Conservation (phyloP, 2,113 vertebrate genomes). For the Gymnarchus niloticus region DNA sequence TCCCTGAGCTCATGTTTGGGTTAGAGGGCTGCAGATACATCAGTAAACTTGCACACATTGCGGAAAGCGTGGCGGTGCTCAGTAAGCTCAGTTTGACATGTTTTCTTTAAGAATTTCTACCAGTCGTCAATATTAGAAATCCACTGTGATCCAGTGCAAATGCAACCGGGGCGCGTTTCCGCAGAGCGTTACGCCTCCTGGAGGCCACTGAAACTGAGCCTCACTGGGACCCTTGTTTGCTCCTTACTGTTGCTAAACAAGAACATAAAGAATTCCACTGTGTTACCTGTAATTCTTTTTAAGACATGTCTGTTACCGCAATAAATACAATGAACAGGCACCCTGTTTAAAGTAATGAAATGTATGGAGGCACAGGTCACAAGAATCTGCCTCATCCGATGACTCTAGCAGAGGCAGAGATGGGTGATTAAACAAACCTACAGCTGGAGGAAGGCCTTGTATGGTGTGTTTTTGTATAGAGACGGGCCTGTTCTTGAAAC, state of each 20-base stretch:
- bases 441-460: neutral
- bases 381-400: neutral
- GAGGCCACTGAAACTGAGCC: neutral
- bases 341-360: neutral
- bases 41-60: too few relatives aligned
- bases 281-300: neutral
- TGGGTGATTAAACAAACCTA: slow-evolving; percentile 13
- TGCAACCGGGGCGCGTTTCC: too few relatives aligned
- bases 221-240: too few relatives aligned
- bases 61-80: neutral
- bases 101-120: neutral
- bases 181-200: neutral
- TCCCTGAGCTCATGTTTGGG: neutral
- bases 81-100: neutral
- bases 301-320: neutral
- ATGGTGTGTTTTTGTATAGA: neutral
- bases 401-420: neutral
- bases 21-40: too few relatives aligned
- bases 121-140: neutral
- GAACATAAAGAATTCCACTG: neutral
- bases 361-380: neutral
- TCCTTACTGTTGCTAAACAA: neutral
- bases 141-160: neutral
- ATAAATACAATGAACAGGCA: neutral
- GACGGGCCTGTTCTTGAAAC: neutral